These are phyloP conservation scores for Metallyticus violacea DNA, from an alignment of 2,888 invertebrate species.

Conservation along the genomic window DNA sequence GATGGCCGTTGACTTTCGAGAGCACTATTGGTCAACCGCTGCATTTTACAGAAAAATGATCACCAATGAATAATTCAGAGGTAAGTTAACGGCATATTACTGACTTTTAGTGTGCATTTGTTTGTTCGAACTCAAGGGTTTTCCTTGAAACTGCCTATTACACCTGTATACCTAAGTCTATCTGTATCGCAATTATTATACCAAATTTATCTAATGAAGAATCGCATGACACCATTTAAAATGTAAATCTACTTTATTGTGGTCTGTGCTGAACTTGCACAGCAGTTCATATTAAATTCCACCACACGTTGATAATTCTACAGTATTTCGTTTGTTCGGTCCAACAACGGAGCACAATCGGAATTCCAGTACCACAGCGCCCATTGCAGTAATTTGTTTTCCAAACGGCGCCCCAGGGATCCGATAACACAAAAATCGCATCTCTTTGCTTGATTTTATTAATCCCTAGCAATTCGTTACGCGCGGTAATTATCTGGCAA, in stretches of 20 bases:
- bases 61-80: no score
- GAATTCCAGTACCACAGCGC: not conserved
- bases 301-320: not conserved
- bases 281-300: not conserved
- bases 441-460: not conserved
- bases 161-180: no score
- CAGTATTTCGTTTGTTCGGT: not conserved
- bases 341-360: not conserved
- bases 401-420: not conserved
- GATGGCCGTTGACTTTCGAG: no score
- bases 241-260: not conserved
- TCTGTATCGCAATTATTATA: not conserved
- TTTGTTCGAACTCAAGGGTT: no score
- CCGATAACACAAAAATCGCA: not conserved
- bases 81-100: no score
- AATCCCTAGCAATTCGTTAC: not conserved
- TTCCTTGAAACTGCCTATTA: no score
- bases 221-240: not conserved
- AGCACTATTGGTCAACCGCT: no score
- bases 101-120: no score
- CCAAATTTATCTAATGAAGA: not conserved
- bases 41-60: no score
- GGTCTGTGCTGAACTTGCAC: no score
- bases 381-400: not conserved
- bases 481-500: not conserved